A percentile compares a stretch with the other conserved stretches of the same genome.
Evolutionary conservation across 2,888 invertebrate genomes (phyloP).

Genomic region (Xestia c-nigrum): DNA sequence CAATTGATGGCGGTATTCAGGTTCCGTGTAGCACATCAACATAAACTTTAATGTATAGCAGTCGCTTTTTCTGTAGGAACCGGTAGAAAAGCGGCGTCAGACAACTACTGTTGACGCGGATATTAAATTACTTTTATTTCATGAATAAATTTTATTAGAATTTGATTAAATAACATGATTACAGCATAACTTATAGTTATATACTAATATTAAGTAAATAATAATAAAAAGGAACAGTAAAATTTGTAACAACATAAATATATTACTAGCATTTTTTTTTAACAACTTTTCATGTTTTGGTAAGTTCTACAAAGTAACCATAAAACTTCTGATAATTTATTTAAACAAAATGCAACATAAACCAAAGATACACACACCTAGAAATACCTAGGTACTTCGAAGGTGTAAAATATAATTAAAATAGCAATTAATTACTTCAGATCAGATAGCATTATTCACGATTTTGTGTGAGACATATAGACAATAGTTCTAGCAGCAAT

Average conservation of each 20-base stretch:
- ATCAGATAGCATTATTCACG: conserved; percentile 55
- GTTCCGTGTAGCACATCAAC: conserved; percentile 26
- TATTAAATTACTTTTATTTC: conserved; percentile 1
- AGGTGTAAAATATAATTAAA: conserved; percentile 46
- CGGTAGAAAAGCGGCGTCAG: conserved; percentile 15
- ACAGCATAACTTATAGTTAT: neutral
- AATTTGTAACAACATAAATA: neutral
- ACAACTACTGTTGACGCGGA: neutral
- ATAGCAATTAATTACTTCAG: conserved; percentile 48
- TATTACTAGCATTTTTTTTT: neutral
- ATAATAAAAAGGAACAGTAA: neutral
- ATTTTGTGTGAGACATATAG: conserved; percentile 54
- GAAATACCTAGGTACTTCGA: conserved; percentile 21
- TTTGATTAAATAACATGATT: neutral
- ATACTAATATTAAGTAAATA: neutral
- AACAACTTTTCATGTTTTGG: neutral
- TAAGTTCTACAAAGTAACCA: neutral
- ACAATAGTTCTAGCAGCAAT: conserved; percentile 53
- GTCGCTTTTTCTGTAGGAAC: conserved; percentile 32
- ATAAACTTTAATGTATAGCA: conserved; percentile 13
- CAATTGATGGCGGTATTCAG: conserved; percentile 14
- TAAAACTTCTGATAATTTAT: neutral
- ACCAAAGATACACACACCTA: conserved; percentile 15
- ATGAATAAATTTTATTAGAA: conserved; percentile 4
- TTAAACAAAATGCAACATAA: neutral